Base-by-base conservation (phyloP, 2,797 vertebrate species). In the Enteromius fasciolatus region DNA sequence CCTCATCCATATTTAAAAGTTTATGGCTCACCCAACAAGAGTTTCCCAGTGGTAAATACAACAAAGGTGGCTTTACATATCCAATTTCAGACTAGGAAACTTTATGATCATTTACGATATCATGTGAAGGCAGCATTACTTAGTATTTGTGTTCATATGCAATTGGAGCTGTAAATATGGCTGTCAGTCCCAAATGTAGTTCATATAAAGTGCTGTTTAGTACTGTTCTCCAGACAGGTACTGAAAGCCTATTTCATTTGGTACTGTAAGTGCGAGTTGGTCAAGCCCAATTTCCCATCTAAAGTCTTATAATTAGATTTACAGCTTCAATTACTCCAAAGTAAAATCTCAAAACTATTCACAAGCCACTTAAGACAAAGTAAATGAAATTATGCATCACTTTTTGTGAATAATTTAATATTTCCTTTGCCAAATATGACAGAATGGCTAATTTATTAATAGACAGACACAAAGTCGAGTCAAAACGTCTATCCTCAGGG, bases 401-500 rank as follows among this genome's bases (percentile, higher is more conserved):
- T 92, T 91, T 94, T 91, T 93, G 91, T 94, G 92, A 94, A 95
- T 94, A 93, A 94, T 94, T 94, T 88, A 94, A 94, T 93, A 90
- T 93, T 94, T 94, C 91, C 92, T 93, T 93, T 84, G 81, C 91
- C 90, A 90, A 93, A 92, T 92, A 92, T 94, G 93, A 94, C 93
- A 93, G 92, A 94, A 94, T 92, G 92, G 91, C 91, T 95, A 94
- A 95, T 95, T 94, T 94, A 95, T 95, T 95, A 94, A 94, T 94
- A 92, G 93, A 93, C 88, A 86, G 91, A 92, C 92, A 93, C 90
- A 95, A 92, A 93, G 92, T 93, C 84, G 90, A 94, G 93, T 93
- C 92, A 93, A 94, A 93, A 92, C 75, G 87, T 91, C 88, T 93
- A 87, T 94, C 93, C 93, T 94, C 91, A 20, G 87, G 93, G 93